phyloP scores from a whole-genome alignment of 2,797 vertebrate species.

The Sebastes baramenuke region DNA sequence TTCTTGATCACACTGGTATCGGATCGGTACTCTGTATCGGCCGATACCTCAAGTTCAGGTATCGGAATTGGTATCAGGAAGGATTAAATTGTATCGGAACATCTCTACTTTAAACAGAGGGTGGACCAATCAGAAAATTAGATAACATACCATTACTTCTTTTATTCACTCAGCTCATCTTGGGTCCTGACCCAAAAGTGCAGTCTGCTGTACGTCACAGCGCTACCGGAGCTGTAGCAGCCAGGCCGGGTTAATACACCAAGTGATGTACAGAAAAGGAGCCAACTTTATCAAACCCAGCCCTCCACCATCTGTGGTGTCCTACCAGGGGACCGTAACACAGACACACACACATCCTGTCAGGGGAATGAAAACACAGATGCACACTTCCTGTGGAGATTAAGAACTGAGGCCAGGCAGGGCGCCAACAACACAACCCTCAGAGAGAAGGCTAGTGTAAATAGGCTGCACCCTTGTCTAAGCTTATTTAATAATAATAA shows the following conservation, averaged over 20 bases:
- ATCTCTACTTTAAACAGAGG: background rate
- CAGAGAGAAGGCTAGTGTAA: constrained; percentile 19
- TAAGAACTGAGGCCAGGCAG: constrained; percentile 31
- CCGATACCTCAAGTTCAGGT: too few species aligned
- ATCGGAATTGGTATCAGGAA: too few species aligned
- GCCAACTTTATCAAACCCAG: constrained; percentile 44
- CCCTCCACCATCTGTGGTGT: constrained; percentile 55
- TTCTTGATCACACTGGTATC: too few species aligned
- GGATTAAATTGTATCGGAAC: too few species aligned
- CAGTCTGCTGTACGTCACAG: background rate
- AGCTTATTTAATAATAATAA: constrained; percentile 16
- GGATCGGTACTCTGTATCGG: too few species aligned
- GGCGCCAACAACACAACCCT: constrained; percentile 17
- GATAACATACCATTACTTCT: background rate
- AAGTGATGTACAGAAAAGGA: background rate
- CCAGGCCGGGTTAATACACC: background rate
- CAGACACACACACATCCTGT: constrained; percentile 26
- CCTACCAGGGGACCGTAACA: constrained; percentile 50
- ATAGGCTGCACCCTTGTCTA: constrained; percentile 5
- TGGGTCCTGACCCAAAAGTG: background rate
- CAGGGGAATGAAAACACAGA: constrained; percentile 51
- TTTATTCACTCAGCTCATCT: background rate
- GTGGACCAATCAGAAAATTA: background rate
- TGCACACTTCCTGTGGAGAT: constrained; percentile 54
- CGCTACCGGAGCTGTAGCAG: background rate